Percentiles rank a stretch among this genome's conserved stretches.
phyloP scores from a whole-genome alignment of 2,888 invertebrate genomes.

The Helobdella robusta region DNA sequence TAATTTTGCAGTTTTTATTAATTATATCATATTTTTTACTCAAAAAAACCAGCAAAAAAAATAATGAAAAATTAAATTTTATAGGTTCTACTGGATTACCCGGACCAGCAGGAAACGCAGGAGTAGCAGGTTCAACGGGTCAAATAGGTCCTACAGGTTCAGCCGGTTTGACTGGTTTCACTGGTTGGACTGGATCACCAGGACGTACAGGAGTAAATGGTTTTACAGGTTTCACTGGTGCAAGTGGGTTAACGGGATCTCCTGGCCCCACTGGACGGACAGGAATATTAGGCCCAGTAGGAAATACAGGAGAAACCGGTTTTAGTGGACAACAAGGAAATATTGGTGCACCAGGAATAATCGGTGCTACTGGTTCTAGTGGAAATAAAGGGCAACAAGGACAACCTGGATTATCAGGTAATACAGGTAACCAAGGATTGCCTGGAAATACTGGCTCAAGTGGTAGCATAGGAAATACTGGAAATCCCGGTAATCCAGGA shows the following conservation, averaged over 20 bases:
- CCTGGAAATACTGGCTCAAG: not conserved
- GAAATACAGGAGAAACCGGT: slow-evolving; percentile 27
- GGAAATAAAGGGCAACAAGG: no score
- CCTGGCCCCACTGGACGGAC: slow-evolving; percentile 5
- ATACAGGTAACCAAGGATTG: not conserved
- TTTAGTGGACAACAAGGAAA: slow-evolving; percentile 23
- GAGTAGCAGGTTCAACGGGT: slow-evolving; percentile 25
- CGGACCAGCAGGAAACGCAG: no score
- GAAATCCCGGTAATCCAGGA: slow-evolving; percentile 38
- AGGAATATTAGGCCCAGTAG: slow-evolving; percentile 24
- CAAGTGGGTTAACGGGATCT: slow-evolving; percentile 4
- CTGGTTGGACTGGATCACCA: slow-evolving; percentile 14
- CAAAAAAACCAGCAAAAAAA: not conserved
- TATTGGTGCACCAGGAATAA: slow-evolving; percentile 13
- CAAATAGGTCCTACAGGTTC: slow-evolving; percentile 28
- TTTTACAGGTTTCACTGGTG: slow-evolving; percentile 11
- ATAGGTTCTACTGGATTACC: no score
- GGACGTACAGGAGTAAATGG: slow-evolving; percentile 17
- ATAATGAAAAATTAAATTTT: no score
- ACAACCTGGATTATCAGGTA: slow-evolving; percentile 37
- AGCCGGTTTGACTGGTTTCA: slow-evolving; percentile 49
- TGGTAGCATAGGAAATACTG: slow-evolving; percentile 14
- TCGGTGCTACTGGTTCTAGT: slow-evolving; percentile 38
- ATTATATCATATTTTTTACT: no score
- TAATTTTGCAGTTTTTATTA: no score